phyloP scores from a whole-genome alignment of 2,888 invertebrate species.

The Cremastinae sp. region DNA sequence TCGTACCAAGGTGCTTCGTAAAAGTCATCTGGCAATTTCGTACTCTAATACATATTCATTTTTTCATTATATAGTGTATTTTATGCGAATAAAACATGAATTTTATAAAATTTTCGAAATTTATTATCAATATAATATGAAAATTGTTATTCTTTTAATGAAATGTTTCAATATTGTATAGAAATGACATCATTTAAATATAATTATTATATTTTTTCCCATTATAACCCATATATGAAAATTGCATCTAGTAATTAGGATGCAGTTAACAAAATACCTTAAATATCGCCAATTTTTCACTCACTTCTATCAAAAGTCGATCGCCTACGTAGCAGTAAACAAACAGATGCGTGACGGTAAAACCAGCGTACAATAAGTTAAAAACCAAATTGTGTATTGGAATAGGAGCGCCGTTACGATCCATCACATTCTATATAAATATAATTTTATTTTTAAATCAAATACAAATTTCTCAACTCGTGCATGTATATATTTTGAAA shows the following conservation, averaged over 20 bases:
- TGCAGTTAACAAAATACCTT: background rate
- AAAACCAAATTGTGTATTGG: slow-evolving; percentile 52
- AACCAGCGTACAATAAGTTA: slow-evolving; percentile 50
- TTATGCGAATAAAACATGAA: no score
- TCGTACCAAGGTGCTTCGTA: slow-evolving; percentile 59
- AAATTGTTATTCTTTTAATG: no score
- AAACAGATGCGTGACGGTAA: slow-evolving; percentile 60
- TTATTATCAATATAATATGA: background rate
- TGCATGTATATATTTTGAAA: background rate
- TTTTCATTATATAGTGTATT: no score
- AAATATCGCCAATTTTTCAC: background rate
- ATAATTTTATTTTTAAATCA: background rate
- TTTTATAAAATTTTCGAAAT: background rate
- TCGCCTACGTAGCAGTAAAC: slow-evolving; percentile 63
- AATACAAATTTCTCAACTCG: background rate
- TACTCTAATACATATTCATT: no score
- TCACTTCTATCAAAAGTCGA: slow-evolving; percentile 52
- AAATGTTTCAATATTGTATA: no score
- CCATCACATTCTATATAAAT: slow-evolving; percentile 44
- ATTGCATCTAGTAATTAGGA: background rate
- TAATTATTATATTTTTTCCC: no score
- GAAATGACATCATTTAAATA: no score
- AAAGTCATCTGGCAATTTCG: slow-evolving; percentile 44
- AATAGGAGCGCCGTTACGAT: slow-evolving; percentile 38
- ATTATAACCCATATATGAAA: background rate